Conservation (phyloP, 2,797 vertebrate genomes). For the Rhynchotus rufescens region DNA sequence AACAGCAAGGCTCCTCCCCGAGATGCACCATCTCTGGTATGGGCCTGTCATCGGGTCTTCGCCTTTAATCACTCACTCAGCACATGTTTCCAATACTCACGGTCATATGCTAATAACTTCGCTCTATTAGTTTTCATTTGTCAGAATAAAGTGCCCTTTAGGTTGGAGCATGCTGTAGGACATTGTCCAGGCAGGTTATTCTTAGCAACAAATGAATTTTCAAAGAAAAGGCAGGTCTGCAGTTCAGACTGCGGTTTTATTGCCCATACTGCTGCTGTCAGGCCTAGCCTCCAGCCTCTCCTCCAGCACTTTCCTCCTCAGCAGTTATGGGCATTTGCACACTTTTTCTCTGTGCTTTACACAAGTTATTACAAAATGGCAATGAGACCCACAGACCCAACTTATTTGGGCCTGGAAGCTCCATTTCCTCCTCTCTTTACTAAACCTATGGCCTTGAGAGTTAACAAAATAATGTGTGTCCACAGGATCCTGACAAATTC, state of each 20-base stretch:
- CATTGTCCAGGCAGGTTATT: constrained; percentile 62
- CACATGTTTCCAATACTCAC: constrained; percentile 86
- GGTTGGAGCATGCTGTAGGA: constrained; percentile 42
- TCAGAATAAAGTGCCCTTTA: constrained; percentile 66
- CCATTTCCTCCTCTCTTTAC: not conserved
- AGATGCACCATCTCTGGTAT: constrained; percentile 8
- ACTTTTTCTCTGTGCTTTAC: not conserved
- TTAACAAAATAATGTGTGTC: not conserved
- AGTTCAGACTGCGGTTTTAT: not conserved
- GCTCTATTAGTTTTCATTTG: constrained; percentile 72
- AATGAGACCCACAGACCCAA: not conserved
- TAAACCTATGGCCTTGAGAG: rapidly evolving
- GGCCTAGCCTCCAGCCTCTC: not conserved
- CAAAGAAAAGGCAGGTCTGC: constrained; percentile 23
- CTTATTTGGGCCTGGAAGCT: not conserved
- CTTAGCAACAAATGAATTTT: constrained; percentile 55
- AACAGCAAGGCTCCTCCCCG: not conserved
- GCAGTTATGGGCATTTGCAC: not conserved
- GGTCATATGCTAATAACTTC: constrained; percentile 82
- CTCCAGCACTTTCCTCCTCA: not conserved
- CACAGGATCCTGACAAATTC: not conserved
- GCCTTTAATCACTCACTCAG: constrained; percentile 83
- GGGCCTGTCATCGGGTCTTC: constrained; percentile 76
- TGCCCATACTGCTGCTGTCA: not conserved
- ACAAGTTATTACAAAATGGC: not conserved